Conservation (phyloP, 2,797 vertebrate genomes). For the Mormyrus hasselquistii region DNA sequence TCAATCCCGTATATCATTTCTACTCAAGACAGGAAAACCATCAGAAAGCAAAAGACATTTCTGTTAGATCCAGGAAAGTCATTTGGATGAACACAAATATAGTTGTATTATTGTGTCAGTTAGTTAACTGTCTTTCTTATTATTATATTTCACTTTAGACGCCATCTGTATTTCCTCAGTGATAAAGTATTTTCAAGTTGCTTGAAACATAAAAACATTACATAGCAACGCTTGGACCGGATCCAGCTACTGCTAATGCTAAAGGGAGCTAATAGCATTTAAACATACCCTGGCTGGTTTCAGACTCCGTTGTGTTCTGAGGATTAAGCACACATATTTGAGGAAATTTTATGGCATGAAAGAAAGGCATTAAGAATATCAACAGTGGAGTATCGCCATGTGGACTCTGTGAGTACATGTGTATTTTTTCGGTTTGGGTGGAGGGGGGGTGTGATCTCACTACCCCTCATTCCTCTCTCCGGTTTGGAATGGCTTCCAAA, state of each 20-base stretch:
- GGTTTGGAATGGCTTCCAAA: background rate
- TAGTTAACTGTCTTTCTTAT: background rate
- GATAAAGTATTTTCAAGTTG: slow-evolving; percentile 7
- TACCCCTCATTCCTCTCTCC: slow-evolving; percentile 48
- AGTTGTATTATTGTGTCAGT: background rate
- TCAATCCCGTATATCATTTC: background rate
- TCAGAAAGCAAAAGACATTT: background rate
- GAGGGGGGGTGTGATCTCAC: background rate
- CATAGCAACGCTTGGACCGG: background rate
- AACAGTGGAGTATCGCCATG: background rate
- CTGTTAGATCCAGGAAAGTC: background rate
- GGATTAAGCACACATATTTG: background rate
- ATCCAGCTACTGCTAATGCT: background rate
- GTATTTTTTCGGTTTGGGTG: background rate
- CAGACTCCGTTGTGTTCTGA: background rate
- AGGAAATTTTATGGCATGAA: background rate
- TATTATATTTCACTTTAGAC: background rate
- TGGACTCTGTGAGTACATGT: background rate
- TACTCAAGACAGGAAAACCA: background rate
- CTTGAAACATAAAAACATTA: background rate
- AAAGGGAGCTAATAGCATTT: background rate
- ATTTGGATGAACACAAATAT: background rate
- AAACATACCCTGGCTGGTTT: background rate
- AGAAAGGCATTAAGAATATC: background rate
- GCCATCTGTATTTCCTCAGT: background rate